A percentile compares a stretch with the other conserved stretches of the same genome.
Evolutionary conservation across 1,140 invertebrate genomes (phyloP).

Genomic region (Mamestra configurata): DNA sequence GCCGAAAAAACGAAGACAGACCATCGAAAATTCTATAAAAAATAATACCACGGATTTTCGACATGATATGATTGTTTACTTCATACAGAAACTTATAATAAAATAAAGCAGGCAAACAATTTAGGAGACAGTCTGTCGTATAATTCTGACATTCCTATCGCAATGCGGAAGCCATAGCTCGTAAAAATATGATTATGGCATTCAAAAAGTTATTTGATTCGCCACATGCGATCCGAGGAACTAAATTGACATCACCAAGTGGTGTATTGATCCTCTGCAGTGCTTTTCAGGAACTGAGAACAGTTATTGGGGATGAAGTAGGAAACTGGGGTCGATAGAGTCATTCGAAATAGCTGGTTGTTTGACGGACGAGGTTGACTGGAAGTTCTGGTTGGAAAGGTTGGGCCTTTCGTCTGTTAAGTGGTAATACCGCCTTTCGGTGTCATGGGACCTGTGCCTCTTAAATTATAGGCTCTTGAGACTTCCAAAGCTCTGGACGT

Average conservation of each 20-base stretch:
- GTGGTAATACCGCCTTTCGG: too few species aligned
- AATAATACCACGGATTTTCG: neutral
- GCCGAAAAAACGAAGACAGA: neutral
- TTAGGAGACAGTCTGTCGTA: neutral
- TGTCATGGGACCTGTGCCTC: too few species aligned
- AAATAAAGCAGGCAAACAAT: neutral
- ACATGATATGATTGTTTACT: neutral
- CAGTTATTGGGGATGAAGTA: too few species aligned
- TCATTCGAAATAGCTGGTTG: too few species aligned
- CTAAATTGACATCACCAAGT: neutral
- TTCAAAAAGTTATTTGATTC: conserved; percentile 21
- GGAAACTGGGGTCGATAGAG: too few species aligned
- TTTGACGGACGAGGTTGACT: too few species aligned
- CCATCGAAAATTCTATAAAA: neutral
- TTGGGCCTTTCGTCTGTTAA: too few species aligned
- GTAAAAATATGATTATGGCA: conserved; percentile 30
- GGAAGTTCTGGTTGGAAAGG: too few species aligned
- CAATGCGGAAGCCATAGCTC: conserved; percentile 4
- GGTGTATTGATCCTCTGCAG: conserved; percentile 1
- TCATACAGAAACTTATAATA: neutral
- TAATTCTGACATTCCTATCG: neutral
- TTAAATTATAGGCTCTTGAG: too few species aligned
- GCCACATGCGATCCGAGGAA: neutral
- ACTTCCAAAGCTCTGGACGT: too few species aligned
- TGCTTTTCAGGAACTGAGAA: neutral